Evolutionary conservation across 2,797 vertebrate species (phyloP).

Genomic region (Pipistrellus pygmaeus): DNA sequence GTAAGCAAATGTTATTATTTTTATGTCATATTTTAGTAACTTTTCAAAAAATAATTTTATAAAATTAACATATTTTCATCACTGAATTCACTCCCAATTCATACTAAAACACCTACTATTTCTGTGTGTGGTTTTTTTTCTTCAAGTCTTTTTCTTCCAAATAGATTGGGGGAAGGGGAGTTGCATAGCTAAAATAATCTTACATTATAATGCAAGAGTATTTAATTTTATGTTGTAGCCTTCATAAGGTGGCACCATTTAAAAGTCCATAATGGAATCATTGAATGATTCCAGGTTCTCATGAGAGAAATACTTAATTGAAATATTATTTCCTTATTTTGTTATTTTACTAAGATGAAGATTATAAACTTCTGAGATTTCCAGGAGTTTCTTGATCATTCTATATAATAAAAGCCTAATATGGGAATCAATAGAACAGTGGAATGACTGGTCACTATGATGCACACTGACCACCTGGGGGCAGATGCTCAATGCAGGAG

Average conservation of each 20-base stretch:
- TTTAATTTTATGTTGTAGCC: not conserved
- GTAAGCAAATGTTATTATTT: not conserved
- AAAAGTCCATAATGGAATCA: not conserved
- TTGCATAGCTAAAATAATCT: not conserved
- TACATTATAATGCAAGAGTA: not conserved
- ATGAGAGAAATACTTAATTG: not conserved
- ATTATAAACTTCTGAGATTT: conserved; percentile 8
- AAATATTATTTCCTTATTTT: conserved; percentile 38
- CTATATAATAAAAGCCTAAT: no score
- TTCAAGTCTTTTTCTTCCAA: not conserved
- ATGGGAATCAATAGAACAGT: no score
- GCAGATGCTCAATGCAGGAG: no score
- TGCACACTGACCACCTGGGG: no score
- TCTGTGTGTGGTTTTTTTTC: not conserved
- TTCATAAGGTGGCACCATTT: not conserved
- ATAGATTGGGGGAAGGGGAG: not conserved
- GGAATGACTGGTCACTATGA: no score
- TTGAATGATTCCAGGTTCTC: not conserved
- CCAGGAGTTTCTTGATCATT: not conserved
- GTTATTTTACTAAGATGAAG: not conserved
- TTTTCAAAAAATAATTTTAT: not conserved
- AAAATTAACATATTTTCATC: conserved; percentile 1
- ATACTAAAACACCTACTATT: not conserved
- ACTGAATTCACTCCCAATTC: not conserved
- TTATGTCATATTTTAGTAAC: not conserved